Percentiles rank a stretch among this genome's conserved stretches.
Conservation (phyloP, 1,140 invertebrate species). For the Meloidogyne floridensis region DNA sequence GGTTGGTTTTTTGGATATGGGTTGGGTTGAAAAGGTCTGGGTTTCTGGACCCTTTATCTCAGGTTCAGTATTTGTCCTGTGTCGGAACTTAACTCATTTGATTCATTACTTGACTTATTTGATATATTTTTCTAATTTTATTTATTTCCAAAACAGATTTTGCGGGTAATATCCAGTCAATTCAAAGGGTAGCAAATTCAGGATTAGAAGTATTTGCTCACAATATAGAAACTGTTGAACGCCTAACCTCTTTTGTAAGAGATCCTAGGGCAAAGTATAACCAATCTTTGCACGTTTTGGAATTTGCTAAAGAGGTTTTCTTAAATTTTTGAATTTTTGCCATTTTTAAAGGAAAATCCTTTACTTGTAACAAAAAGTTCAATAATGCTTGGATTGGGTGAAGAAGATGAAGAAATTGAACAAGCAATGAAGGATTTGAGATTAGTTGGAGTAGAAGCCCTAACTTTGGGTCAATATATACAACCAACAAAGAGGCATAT, state of each 20-base stretch:
- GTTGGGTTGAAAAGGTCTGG: no score
- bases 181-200: constrained; percentile 71
- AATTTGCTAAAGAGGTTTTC: constrained; percentile 73
- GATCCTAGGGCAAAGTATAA: constrained; percentile 80
- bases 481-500: constrained; percentile 79
- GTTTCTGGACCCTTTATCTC: no score
- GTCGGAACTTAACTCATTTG: no score
- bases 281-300: constrained; percentile 82
- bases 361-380: constrained; percentile 93
- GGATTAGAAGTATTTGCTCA: constrained; percentile 87
- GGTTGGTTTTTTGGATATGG: no score
- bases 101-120: neutral
- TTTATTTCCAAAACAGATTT: constrained; percentile 77
- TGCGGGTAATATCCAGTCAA: constrained; percentile 73
- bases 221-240: constrained; percentile 89
- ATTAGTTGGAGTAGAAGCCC: constrained; percentile 81
- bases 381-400: constrained; percentile 95
- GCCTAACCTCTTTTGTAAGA: constrained; percentile 75
- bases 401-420: constrained; percentile 85
- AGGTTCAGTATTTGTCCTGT: no score
- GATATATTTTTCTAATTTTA: neutral
- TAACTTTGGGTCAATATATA: constrained; percentile 99
- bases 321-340: constrained; percentile 69
- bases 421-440: constrained; percentile 76
- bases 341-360: constrained; percentile 67